These are phyloP conservation scores for Geophilus truncorum DNA, from an alignment of 2,888 invertebrate species.

Conservation along the genomic window DNA sequence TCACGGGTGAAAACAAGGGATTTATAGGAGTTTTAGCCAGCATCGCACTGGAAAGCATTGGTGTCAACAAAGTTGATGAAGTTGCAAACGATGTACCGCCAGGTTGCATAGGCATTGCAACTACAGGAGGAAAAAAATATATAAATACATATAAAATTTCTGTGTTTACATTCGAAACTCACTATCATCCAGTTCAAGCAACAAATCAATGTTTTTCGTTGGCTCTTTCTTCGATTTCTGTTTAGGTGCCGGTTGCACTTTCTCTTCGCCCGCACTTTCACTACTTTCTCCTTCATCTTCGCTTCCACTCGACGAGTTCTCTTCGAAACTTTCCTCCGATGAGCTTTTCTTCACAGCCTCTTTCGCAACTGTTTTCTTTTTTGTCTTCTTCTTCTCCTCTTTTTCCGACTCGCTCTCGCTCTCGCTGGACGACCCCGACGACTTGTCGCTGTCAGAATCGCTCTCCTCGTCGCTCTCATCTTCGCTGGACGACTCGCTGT, in stretches of 20 bases:
- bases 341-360: constrained; percentile 33
- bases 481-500: constrained; percentile 44
- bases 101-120: background rate
- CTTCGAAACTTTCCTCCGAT: constrained; percentile 38
- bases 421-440: constrained; percentile 39
- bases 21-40: background rate
- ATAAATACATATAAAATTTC: background rate
- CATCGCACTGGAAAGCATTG: constrained; percentile 52
- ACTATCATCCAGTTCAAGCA: constrained; percentile 72
- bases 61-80: constrained; percentile 64
- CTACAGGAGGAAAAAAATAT: background rate
- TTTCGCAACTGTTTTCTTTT: constrained; percentile 36
- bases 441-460: constrained; percentile 33
- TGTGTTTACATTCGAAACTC: too few relatives aligned
- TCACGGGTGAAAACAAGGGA: constrained; percentile 30
- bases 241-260: background rate
- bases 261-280: background rate
- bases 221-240: constrained; percentile 37
- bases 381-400: constrained; percentile 39
- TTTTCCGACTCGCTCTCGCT: constrained; percentile 43
- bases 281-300: background rate
- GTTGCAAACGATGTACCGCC: constrained; percentile 11
- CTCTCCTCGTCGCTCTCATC: constrained; percentile 41
- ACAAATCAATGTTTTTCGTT: constrained; percentile 71
- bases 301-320: constrained; percentile 38